These are phyloP conservation scores for Bombus balteatus DNA, from an alignment of 1,140 invertebrate genomes.

Conservation along the genomic window DNA sequence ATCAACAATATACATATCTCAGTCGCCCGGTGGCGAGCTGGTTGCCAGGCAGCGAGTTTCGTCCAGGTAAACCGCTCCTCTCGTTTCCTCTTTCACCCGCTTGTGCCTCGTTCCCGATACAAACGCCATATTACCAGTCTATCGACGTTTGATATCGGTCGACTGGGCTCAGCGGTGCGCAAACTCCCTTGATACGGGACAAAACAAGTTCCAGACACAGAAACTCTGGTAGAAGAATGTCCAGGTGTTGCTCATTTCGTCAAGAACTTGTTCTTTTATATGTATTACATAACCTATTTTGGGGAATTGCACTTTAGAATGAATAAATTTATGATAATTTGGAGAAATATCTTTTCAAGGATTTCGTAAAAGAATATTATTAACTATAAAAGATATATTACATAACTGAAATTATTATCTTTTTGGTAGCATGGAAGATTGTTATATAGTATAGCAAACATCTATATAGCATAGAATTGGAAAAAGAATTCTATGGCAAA, in stretches of 20 bases:
- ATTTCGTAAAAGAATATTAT: background rate
- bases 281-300: background rate
- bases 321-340: background rate
- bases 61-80: constrained; percentile 46
- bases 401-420: background rate
- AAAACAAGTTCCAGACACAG: constrained; percentile 24
- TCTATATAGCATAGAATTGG: too few relatives aligned
- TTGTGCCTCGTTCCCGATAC: constrained; percentile 17
- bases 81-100: constrained; percentile 36
- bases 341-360: too few relatives aligned
- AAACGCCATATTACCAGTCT: constrained; percentile 41
- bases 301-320: background rate
- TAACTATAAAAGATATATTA: background rate
- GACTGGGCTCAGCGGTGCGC: constrained; percentile 19
- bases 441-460: background rate
- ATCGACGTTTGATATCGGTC: constrained; percentile 50
- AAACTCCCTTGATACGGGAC: background rate
- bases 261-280: background rate
- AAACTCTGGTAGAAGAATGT: background rate
- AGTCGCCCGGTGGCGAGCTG: constrained; percentile 30
- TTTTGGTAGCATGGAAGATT: background rate
- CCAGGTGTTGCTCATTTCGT: background rate
- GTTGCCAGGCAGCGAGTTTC: constrained; percentile 55
- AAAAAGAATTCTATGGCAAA: too few relatives aligned
- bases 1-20: constrained; percentile 22